phyloP scores from a whole-genome alignment of 2,888 invertebrate species.

The Melinaea menophilus region DNA sequence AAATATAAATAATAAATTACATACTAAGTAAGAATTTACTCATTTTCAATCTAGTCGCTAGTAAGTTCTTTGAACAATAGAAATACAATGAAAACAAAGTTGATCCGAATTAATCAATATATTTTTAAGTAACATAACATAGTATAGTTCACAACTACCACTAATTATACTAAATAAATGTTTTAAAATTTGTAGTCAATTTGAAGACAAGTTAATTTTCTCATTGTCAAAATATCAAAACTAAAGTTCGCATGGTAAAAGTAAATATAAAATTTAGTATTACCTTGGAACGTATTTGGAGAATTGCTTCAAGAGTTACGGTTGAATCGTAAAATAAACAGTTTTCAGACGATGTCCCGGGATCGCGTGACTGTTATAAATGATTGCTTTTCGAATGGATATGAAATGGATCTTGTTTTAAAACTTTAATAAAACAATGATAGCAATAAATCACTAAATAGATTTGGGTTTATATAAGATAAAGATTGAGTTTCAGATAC shows the following conservation, averaged over 20 bases:
- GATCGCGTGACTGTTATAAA: conserved; percentile 50
- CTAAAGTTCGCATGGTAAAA: neutral
- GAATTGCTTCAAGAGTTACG: conserved; percentile 17
- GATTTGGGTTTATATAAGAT: too few species aligned
- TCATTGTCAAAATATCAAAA: neutral
- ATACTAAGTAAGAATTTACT: too few species aligned
- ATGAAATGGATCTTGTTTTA: conserved; percentile 28
- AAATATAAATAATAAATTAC: too few species aligned
- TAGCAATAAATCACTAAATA: neutral
- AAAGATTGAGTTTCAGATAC: too few species aligned
- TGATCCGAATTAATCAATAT: too few species aligned
- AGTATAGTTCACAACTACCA: too few species aligned
- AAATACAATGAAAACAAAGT: too few species aligned
- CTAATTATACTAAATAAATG: too few species aligned
- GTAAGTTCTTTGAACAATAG: too few species aligned
- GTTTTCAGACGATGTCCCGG: conserved; percentile 46
- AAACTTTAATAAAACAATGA: conserved; percentile 14
- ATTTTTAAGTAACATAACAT: too few species aligned
- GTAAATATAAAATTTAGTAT: conserved; percentile 9
- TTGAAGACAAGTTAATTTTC: neutral
- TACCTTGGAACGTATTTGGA: conserved; percentile 13
- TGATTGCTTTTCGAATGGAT: conserved; percentile 44
- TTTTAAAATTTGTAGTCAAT: neutral
- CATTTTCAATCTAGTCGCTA: too few species aligned
- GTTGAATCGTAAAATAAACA: conserved; percentile 38